Percentiles rank a stretch among this genome's conserved stretches.
phyloP scores from a whole-genome alignment of 2,113 vertebrate species.

The Nannospalax galili region DNA sequence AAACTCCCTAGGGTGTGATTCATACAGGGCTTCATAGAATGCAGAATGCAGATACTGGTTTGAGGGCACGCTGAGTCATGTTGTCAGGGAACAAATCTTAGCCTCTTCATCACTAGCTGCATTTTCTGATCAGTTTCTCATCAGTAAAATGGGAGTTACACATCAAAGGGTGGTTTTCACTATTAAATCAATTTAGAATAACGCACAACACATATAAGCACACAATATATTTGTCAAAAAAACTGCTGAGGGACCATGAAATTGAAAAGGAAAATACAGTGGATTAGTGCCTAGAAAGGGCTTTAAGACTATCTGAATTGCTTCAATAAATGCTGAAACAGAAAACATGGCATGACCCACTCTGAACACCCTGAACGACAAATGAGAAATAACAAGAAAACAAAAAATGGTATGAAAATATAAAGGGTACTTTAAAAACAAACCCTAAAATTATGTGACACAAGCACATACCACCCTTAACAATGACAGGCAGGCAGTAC shows the following conservation, averaged over 20 bases:
- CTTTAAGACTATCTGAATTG: not conserved
- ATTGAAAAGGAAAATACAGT: not conserved
- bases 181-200: not conserved
- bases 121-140: constrained; percentile 22
- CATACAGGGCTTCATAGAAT: not conserved
- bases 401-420: too few species aligned
- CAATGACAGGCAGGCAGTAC: not conserved
- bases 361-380: not conserved
- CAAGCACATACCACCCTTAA: not conserved
- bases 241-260: not conserved
- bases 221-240: not conserved
- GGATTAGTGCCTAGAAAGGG: not conserved
- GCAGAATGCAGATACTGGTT: not conserved
- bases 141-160: constrained; percentile 1
- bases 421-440: not conserved
- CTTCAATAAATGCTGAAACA: not conserved
- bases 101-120: not conserved
- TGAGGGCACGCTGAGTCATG: not conserved
- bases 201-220: not conserved
- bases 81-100: not conserved
- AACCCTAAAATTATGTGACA: not conserved
- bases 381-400: constrained; percentile 9
- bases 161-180: not conserved
- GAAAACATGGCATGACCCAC: not conserved
- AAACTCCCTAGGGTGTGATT: not conserved